Percentiles rank a stretch among this genome's conserved stretches.
These are phyloP conservation scores for Drosophila pseudotalamancana DNA, from an alignment of 2,888 invertebrate species.

Conservation along the genomic window DNA sequence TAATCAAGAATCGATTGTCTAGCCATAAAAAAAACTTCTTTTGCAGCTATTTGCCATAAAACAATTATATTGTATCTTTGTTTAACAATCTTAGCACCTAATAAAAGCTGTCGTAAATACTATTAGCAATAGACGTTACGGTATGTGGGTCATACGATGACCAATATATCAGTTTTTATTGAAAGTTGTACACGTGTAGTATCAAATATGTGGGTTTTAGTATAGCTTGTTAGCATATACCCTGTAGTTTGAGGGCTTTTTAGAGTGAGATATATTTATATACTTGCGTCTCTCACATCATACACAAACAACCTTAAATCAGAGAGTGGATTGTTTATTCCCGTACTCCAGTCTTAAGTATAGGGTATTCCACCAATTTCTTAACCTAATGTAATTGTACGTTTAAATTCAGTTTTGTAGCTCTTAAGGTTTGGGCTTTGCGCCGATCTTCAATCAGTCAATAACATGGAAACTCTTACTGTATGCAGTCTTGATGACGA, in stretches of 20 bases:
- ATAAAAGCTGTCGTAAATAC: slow-evolving; percentile 39
- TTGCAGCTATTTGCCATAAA: slow-evolving; percentile 32
- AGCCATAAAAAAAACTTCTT: slow-evolving; percentile 46
- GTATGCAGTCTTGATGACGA: no score
- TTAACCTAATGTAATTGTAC: no score
- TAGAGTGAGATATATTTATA: no score
- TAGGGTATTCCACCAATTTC: no score
- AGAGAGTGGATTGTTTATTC: no score
- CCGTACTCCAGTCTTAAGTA: no score
- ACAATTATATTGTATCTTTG: slow-evolving; percentile 40
- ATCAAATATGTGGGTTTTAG: no score
- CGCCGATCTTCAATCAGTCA: background rate
- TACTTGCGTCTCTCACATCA: no score
- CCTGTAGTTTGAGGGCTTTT: background rate
- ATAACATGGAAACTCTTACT: no score
- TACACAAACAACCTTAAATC: no score
- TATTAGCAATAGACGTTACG: slow-evolving; percentile 2
- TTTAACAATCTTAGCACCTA: slow-evolving; percentile 56
- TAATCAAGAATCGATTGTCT: slow-evolving; percentile 41
- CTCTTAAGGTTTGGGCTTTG: background rate
- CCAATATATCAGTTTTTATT: slow-evolving; percentile 34
- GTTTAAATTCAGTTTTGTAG: background rate
- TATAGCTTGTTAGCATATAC: background rate
- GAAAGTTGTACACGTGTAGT: slow-evolving; percentile 3
- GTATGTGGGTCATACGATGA: slow-evolving; percentile 62